These are phyloP conservation scores for Cremastinae sp. DNA, from an alignment of 2,888 invertebrate genomes.

Conservation along the genomic window DNA sequence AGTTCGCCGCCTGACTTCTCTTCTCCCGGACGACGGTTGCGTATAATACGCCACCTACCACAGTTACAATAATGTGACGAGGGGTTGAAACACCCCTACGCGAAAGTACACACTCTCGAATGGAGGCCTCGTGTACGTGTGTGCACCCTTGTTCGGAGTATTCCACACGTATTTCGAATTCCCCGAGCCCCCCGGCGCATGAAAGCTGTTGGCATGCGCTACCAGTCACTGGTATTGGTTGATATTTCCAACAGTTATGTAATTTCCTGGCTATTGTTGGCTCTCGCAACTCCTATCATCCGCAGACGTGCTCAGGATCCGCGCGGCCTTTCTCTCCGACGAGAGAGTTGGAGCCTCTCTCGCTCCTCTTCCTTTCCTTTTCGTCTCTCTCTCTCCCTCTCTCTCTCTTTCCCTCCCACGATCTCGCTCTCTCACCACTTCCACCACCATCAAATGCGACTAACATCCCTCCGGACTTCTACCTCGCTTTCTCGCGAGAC, in stretches of 20 bases:
- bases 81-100: slow-evolving; percentile 41
- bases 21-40: slow-evolving; percentile 77
- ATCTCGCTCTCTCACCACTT: slow-evolving; percentile 35
- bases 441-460: slow-evolving; percentile 22
- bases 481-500: not conserved
- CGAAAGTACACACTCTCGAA: slow-evolving; percentile 1
- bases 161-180: slow-evolving; percentile 5
- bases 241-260: slow-evolving; percentile 81
- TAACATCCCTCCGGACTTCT: not conserved
- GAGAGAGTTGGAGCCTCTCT: not conserved
- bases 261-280: slow-evolving; percentile 80
- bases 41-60: slow-evolving; percentile 78
- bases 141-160: slow-evolving; percentile 15
- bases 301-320: slow-evolving; percentile 74
- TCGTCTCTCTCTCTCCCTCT: slow-evolving; percentile 21
- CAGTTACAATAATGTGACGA: slow-evolving; percentile 77
- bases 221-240: slow-evolving; percentile 76
- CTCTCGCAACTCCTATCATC: slow-evolving; percentile 75
- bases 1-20: slow-evolving; percentile 79
- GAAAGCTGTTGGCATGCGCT: slow-evolving; percentile 70
- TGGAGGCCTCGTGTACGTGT: not conserved
- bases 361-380: slow-evolving; percentile 41
- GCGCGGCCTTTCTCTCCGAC: slow-evolving; percentile 60
- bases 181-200: slow-evolving; percentile 55
- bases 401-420: slow-evolving; percentile 30